Conservation (phyloP, 2,797 vertebrate genomes). For the Scolopax rusticola region DNA sequence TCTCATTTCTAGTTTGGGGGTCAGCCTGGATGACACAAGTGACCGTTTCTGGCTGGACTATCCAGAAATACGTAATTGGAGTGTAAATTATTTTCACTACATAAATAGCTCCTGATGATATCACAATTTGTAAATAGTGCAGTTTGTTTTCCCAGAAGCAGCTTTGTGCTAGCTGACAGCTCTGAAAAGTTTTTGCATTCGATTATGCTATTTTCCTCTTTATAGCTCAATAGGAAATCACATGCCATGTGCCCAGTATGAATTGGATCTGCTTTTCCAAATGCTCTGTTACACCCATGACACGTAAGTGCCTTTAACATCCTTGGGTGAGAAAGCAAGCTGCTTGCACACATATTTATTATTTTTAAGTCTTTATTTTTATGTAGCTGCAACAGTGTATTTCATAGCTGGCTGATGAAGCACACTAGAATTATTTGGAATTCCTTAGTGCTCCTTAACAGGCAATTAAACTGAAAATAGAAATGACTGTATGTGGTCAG, state of each 20-base stretch:
- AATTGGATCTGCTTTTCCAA: slow-evolving; percentile 33
- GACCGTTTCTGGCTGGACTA: slow-evolving; percentile 38
- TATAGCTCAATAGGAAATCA: slow-evolving; percentile 30
- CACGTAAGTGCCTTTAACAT: slow-evolving; percentile 41
- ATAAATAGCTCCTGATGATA: slow-evolving; percentile 73
- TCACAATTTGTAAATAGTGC: slow-evolving; percentile 66
- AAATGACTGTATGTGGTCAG: slow-evolving; percentile 61
- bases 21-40: slow-evolving; percentile 48
- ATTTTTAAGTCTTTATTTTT: slow-evolving; percentile 64
- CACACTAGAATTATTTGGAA: slow-evolving; percentile 60
- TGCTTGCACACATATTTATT: background rate
- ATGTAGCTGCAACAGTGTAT: slow-evolving; percentile 16
- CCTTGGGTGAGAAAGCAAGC: background rate
- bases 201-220: slow-evolving; percentile 38
- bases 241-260: slow-evolving; percentile 12
- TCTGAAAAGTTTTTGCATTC: slow-evolving; percentile 52
- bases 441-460: slow-evolving; percentile 70
- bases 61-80: slow-evolving; percentile 65
- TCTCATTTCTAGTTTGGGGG: slow-evolving; percentile 32
- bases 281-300: background rate
- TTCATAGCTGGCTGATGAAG: slow-evolving; percentile 66
- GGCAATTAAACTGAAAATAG: slow-evolving; percentile 73
- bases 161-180: slow-evolving; percentile 37
- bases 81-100: slow-evolving; percentile 67
- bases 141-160: slow-evolving; percentile 63